These are phyloP conservation scores for Scyliorhinus canicula DNA, from an alignment of 2,797 vertebrate species.

Conservation along the genomic window DNA sequence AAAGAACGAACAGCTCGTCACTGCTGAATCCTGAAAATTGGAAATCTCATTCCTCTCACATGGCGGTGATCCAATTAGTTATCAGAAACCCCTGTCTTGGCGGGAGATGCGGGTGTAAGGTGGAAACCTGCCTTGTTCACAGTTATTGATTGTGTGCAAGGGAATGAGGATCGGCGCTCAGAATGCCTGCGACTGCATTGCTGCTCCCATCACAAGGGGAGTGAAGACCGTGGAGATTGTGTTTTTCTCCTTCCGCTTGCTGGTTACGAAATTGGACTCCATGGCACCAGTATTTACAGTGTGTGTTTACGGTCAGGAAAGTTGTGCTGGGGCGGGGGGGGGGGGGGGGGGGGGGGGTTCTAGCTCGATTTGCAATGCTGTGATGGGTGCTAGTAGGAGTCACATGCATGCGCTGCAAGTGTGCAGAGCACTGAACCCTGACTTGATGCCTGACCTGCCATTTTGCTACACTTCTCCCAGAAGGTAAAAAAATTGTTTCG, in stretches of 20 bases:
- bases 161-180: not conserved
- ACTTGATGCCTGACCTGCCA: not conserved
- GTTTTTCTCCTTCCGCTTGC: not conserved
- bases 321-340: too few relatives aligned
- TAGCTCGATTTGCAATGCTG: not conserved
- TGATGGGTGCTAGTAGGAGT: not conserved
- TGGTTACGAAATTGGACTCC: not conserved
- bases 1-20: not conserved
- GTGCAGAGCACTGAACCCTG: not conserved
- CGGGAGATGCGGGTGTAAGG: not conserved
- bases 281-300: not conserved
- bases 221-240: not conserved
- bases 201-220: not conserved
- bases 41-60: not conserved
- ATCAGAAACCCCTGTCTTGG: not conserved
- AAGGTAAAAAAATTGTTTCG: too few relatives aligned
- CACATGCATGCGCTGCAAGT: too few relatives aligned
- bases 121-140: slow-evolving; percentile 1
- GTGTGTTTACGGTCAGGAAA: not conserved
- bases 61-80: not conserved
- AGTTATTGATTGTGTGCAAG: not conserved
- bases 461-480: not conserved
- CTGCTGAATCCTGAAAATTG: not conserved
- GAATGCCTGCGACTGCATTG: not conserved
- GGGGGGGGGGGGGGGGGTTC: too few relatives aligned